Evolutionary conservation across 37 sponge, comb jelly and placozoan species (phyloP), one percentile per base, ranked within the genome.

Genomic region (Petrosia ficiformis): DNA sequence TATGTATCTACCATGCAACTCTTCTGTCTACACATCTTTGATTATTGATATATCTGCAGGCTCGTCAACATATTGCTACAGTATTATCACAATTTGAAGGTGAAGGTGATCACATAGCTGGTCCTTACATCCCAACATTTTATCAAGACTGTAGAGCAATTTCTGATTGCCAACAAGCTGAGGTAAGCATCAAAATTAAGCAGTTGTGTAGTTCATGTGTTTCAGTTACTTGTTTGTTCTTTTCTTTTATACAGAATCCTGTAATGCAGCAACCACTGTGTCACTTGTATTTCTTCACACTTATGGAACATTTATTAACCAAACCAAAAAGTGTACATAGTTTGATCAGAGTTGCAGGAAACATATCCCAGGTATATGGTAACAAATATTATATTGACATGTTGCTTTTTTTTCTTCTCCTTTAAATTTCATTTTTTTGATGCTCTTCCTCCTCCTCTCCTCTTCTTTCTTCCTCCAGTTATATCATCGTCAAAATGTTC

Each of bases 201-300:
- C 8, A 19, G 14, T 19, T 48, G 8, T 48, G 14, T 48, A 8
- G 14, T 48, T 14, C 14, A 19, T 48, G 54, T 11, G 14, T 5
- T 61, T 24, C 16, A 16, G 14, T 19, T 10, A 16, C 40, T 38
- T 42, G 21, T 24, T 34, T 26, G 48, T 66, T 22, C 3, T n/a
- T n/a, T n/a, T n/a, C 19, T 71, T 64, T 44, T 32, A 28, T 56
- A 19, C 57, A 86, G 86, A 86, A 67, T 40, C 61, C 14, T 1
- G 41, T 58, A 2, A 89, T 94, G 94, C 86, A 83, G 78, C 94
- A 94, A 65, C 87, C 87, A 24, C 58, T 94, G 37, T 79, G 80
- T 37, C 90, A 94, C 59, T 82, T 94, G 63, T 94, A 94, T 80
- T 94, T 89, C 67, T 68, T 86, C 25, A 82, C 82, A 16, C 68